Conservation (phyloP, 1,140 invertebrate species). For the Microplitis demolitor region DNA sequence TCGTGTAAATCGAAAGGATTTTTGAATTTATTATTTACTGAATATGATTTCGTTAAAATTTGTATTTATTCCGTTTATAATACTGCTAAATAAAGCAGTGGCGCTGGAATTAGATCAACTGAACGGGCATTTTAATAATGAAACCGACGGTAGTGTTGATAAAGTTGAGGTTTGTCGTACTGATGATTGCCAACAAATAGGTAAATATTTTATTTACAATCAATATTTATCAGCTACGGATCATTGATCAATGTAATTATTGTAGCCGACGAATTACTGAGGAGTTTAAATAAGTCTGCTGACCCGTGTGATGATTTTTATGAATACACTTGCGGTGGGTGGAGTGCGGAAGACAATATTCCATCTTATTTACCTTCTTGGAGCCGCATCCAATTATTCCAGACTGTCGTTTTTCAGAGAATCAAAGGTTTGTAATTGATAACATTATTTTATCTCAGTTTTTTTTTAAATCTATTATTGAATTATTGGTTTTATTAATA, state of each 20-base stretch:
- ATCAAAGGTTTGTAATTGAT: conserved; percentile 15
- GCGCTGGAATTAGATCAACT: too few relatives aligned
- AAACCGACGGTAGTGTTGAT: too few relatives aligned
- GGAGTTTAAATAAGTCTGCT: conserved; percentile 23
- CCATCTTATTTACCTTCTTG: too few relatives aligned
- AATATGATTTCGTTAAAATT: too few relatives aligned
- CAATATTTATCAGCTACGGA: background rate
- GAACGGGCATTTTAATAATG: too few relatives aligned
- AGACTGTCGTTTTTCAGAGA: background rate
- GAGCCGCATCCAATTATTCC: background rate
- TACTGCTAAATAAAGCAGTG: too few relatives aligned
- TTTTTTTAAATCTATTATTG: background rate
- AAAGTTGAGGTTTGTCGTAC: background rate
- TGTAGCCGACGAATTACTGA: conserved; percentile 20
- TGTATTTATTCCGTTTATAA: too few relatives aligned
- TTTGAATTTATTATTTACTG: too few relatives aligned
- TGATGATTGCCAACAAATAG: background rate
- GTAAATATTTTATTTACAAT: background rate
- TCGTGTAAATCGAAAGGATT: too few relatives aligned
- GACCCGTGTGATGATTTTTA: conserved; percentile 33
- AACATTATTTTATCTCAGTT: background rate
- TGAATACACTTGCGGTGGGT: conserved; percentile 22
- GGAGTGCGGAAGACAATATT: too few relatives aligned
- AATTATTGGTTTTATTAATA: background rate
- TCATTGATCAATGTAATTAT: background rate